A percentile compares a stretch with the other conserved stretches of the same genome.
Conservation (phyloP, 2,113 vertebrate genomes). For the Meleagris gallopavo region DNA sequence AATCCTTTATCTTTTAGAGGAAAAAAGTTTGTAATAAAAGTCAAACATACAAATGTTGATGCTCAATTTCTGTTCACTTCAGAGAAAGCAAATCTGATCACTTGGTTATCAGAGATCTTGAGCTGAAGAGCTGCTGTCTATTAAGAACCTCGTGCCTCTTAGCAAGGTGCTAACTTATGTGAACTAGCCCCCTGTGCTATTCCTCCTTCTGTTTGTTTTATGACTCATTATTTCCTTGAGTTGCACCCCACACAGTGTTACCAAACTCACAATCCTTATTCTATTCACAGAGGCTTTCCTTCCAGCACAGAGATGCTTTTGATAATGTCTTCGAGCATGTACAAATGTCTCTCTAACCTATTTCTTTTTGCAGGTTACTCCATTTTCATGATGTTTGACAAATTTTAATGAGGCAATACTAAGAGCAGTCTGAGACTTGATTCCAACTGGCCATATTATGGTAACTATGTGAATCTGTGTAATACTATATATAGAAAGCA, state of each 20-base stretch:
- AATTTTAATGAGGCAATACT: background rate
- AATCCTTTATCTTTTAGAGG: background rate
- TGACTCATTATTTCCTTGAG: background rate
- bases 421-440: background rate
- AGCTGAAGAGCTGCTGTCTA: background rate
- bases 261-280: background rate
- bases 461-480: background rate
- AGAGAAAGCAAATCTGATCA: constrained; percentile 6
- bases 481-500: background rate
- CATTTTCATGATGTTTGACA: background rate
- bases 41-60: background rate
- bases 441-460: background rate
- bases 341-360: background rate
- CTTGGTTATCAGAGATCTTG: background rate
- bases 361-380: background rate
- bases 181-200: background rate
- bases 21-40: constrained; percentile 36
- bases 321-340: background rate
- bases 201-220: background rate
- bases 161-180: background rate
- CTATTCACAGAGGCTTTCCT: background rate
- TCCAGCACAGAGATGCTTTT: background rate
- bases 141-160: background rate
- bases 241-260: background rate
- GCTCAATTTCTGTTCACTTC: background rate